Conservation (phyloP, 2,888 invertebrate species). For the Sinodicranocentrus sp. region DNA sequence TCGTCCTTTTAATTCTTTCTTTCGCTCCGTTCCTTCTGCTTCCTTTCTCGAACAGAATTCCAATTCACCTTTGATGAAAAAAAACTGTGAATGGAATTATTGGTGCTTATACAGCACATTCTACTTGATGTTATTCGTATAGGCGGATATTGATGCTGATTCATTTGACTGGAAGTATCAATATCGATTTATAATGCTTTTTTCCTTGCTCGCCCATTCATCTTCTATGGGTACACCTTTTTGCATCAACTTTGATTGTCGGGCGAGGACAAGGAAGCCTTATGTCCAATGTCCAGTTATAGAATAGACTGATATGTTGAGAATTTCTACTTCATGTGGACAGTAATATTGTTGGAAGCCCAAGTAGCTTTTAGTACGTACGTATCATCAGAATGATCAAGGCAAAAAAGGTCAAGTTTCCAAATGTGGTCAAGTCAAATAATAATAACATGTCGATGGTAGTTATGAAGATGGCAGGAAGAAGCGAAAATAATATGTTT, state of each 20-base stretch:
- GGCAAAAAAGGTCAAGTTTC: conserved; percentile 54
- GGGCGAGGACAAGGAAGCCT: background rate
- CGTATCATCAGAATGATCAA: background rate
- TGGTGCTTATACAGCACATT: conserved; percentile 2
- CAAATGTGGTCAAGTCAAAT: conserved; percentile 57
- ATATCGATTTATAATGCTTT: background rate
- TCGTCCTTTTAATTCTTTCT: conserved; percentile 58
- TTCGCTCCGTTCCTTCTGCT: conserved; percentile 33
- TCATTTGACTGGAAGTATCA: conserved; percentile 24
- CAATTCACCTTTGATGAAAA: conserved; percentile 25
- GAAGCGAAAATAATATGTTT: conserved; percentile 3
- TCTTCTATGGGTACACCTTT: background rate
- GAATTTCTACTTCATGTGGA: background rate
- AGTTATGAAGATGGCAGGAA: conserved; percentile 26
- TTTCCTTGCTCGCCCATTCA: conserved; percentile 3
- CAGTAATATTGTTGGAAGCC: background rate
- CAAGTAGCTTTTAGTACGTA: background rate
- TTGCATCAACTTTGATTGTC: background rate
- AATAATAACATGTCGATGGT: conserved; percentile 36
- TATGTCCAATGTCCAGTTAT: conserved; percentile 5
- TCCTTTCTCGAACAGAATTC: conserved; percentile 41
- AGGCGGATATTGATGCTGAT: conserved; percentile 27
- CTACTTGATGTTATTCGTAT: background rate
- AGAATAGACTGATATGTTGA: background rate
- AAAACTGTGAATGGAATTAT: conserved; percentile 31